phyloP scores from a whole-genome alignment of 1,140 invertebrate species.

The Heliconius melpomene region DNA sequence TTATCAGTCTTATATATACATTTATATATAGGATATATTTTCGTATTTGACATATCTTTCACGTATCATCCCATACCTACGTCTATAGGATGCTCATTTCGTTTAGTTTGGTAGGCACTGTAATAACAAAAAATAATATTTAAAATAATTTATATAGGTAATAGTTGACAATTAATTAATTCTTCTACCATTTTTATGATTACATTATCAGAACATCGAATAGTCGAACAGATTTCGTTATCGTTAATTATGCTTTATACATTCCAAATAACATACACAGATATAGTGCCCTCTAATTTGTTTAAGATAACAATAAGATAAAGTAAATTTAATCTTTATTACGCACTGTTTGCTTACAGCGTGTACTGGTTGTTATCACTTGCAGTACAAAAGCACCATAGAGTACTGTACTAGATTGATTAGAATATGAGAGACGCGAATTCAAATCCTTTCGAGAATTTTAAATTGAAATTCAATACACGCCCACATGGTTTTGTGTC shows the following conservation, averaged over 20 bases:
- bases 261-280: conserved; percentile 7
- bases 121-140: not conserved
- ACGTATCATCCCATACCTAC: not conserved
- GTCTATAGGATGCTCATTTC: not conserved
- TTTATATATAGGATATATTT: not conserved
- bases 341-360: not conserved
- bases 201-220: not conserved
- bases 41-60: not conserved
- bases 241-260: conserved; percentile 15
- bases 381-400: not conserved
- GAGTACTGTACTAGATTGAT: not conserved
- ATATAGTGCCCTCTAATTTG: conserved; percentile 4
- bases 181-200: not conserved
- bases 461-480: too few species aligned
- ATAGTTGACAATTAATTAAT: too few species aligned
- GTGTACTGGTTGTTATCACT: not conserved
- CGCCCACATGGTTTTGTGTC: too few species aligned
- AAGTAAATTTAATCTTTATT: conserved; percentile 10
- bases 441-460: not conserved
- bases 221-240: conserved; percentile 17
- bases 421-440: not conserved
- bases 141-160: too few species aligned
- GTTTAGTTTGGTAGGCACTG: not conserved
- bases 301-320: conserved; percentile 13
- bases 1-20: conserved; percentile 17